Conservation (phyloP, 2,797 vertebrate species). For the Myiothlypis chrysogaster region DNA sequence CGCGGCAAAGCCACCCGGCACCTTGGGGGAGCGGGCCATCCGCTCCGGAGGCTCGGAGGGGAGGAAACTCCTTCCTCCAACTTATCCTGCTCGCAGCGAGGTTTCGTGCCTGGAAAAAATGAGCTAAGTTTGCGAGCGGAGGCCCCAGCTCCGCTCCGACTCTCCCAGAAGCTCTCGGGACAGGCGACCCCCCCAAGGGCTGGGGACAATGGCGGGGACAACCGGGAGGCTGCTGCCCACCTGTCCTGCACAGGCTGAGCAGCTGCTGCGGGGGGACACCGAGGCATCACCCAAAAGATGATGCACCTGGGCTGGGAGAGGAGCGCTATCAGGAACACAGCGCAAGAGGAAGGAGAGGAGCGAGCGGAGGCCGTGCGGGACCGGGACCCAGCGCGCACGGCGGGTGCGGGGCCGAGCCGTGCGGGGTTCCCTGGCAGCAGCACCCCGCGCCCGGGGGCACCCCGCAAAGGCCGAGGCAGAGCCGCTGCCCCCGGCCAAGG, state of each 20-base stretch:
- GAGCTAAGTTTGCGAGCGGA: constrained; percentile 28
- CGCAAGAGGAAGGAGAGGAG: not conserved
- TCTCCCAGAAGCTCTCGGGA: not conserved
- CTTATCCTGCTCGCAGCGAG: not conserved
- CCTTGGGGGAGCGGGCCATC: not conserved
- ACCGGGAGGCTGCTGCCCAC: not conserved
- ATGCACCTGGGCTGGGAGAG: not conserved
- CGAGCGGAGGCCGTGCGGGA: not conserved
- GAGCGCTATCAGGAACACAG: fast-evolving
- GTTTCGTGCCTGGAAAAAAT: constrained; percentile 34
- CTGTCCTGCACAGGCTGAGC: fast-evolving
- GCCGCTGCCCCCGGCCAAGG: not conserved
- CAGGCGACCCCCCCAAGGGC: not conserved
- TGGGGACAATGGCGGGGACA: not conserved
- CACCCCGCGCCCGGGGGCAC: not conserved
- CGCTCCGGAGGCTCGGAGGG: not conserved
- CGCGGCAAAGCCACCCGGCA: not conserved
- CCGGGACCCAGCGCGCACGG: not conserved
- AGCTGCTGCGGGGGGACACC: not conserved
- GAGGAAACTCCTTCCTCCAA: constrained; percentile 35
- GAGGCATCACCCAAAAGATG: not conserved
- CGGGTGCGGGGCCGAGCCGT: not conserved
- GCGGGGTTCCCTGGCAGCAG: not conserved
- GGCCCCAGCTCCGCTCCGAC: not conserved
- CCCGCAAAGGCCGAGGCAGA: not conserved